Percentiles rank a stretch among this genome's conserved stretches.
phyloP scores from a whole-genome alignment of 2,797 vertebrate species.

The Cyprinella venusta region DNA sequence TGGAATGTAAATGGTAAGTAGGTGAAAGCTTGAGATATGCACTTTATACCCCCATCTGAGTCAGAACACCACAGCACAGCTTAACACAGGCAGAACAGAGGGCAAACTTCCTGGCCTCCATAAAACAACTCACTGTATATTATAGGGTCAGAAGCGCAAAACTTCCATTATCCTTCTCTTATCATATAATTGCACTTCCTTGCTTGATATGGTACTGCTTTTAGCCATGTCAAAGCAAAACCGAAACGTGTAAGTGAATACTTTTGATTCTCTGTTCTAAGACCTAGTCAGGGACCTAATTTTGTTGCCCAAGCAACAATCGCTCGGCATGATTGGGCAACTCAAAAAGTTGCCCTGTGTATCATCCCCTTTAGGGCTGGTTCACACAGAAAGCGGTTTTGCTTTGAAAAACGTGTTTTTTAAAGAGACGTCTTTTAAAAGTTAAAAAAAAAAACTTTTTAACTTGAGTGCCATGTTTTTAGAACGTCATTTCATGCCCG shows the following conservation, averaged over 20 bases:
- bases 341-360: no score
- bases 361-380: no score
- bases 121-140: not conserved
- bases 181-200: slow-evolving; percentile 28
- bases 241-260: slow-evolving; percentile 36
- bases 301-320: no score
- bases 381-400: no score
- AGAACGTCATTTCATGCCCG: no score
- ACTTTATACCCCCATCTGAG: slow-evolving; percentile 53
- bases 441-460: no score
- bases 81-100: slow-evolving; percentile 63
- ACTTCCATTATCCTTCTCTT: slow-evolving; percentile 51
- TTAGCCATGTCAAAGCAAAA: not conserved
- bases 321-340: no score
- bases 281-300: not conserved
- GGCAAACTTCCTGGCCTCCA: slow-evolving; percentile 27
- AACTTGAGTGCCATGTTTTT: no score
- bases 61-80: slow-evolving; percentile 56
- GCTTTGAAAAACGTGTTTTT: no score
- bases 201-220: not conserved
- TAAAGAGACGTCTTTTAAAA: no score
- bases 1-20: slow-evolving; percentile 70
- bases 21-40: slow-evolving; percentile 65
- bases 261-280: slow-evolving; percentile 35
- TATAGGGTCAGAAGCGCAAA: slow-evolving; percentile 12